phyloP scores from a whole-genome alignment of 2,888 invertebrate species.

The Nasonovia ribisnigri region DNA sequence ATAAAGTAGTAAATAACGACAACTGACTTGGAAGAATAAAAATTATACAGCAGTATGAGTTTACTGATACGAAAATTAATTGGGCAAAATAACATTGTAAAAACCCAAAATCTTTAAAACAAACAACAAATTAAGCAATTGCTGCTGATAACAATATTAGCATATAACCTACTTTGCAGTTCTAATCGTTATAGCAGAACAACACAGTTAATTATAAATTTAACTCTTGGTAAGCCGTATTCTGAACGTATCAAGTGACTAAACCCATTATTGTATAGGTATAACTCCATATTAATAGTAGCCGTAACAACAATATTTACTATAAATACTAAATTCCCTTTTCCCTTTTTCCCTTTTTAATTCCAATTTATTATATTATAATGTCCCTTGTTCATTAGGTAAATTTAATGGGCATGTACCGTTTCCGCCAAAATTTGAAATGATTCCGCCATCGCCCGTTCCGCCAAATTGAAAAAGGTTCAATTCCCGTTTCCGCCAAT shows the following conservation, averaged over 20 bases:
- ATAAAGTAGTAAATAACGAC: slow-evolving; percentile 44
- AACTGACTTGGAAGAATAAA: background rate
- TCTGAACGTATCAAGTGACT: background rate
- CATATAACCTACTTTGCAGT: slow-evolving; percentile 5
- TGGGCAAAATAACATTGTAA: background rate
- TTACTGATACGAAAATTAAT: background rate
- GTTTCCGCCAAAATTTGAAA: too few relatives aligned
- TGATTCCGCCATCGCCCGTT: too few relatives aligned
- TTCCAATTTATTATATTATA: background rate
- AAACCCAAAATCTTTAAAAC: background rate
- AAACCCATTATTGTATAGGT: background rate
- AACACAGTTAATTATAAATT: background rate
- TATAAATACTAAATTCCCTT: background rate
- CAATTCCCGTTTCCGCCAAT: too few relatives aligned
- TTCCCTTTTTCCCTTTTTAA: too few relatives aligned
- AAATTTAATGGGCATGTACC: too few relatives aligned
- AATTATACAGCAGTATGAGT: slow-evolving; percentile 13
- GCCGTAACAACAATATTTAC: background rate
- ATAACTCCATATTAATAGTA: background rate
- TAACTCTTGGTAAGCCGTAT: background rate
- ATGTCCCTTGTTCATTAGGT: background rate
- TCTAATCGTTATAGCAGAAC: background rate
- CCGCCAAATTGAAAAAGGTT: too few relatives aligned
- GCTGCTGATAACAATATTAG: background rate
- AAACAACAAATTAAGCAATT: background rate